A percentile compares a stretch with the other conserved stretches of the same genome.
phyloP scores from a whole-genome alignment of 2,113 vertebrate species.

The Athene cunicularia region DNA sequence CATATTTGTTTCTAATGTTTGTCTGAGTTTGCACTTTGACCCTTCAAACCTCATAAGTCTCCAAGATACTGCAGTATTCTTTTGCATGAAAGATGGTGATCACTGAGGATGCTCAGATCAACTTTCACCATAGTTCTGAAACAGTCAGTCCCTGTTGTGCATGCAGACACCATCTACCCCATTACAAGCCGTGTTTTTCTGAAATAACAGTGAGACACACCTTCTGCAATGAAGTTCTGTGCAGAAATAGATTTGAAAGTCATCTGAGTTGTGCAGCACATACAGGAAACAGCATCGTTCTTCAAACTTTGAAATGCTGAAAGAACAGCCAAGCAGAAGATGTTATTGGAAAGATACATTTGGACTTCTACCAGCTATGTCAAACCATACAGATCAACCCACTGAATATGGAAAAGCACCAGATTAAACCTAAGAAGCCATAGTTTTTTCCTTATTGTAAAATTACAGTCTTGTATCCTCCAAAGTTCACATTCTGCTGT shows the following conservation, averaged over 20 bases:
- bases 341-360: background rate
- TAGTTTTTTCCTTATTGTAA: background rate
- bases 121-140: background rate
- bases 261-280: constrained; percentile 94
- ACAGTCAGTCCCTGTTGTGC: background rate
- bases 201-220: constrained; percentile 67
- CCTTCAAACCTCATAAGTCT: background rate
- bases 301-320: constrained; percentile 97
- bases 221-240: constrained; percentile 97
- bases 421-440: background rate
- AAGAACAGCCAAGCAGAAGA: constrained; percentile 45
- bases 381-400: background rate
- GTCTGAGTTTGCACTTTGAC: background rate
- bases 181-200: background rate
- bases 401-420: background rate
- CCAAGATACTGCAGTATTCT: background rate
- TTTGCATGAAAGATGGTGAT: background rate
- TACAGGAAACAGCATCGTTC: constrained; percentile 97
- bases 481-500: background rate
- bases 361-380: background rate
- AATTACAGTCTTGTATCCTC: background rate
- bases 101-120: background rate
- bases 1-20: background rate
- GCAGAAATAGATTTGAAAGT: constrained; percentile 99
- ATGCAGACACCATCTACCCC: background rate